Evolutionary conservation across 2,888 invertebrate genomes (phyloP).

Genomic region (Tromatobia lineatoria): DNA sequence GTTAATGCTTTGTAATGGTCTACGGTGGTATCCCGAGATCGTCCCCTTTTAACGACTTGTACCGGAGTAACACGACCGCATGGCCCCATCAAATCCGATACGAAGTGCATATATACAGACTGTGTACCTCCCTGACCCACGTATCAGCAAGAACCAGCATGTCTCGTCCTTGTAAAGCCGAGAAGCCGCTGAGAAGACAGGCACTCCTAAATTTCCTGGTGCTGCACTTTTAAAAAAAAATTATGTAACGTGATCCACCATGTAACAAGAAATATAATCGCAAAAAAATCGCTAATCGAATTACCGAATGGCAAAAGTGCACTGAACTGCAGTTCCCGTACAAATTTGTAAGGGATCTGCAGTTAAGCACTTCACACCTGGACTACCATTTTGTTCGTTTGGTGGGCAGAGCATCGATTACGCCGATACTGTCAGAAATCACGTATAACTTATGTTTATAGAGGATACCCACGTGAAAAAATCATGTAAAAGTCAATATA

Average conservation of each 20-base stretch:
- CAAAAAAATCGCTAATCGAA: conserved; percentile 54
- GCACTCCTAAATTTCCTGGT: conserved; percentile 37
- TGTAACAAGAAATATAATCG: conserved; percentile 18
- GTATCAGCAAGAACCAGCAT: conserved; percentile 35
- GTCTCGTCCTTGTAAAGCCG: conserved; percentile 50
- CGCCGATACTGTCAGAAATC: not conserved
- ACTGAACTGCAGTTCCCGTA: conserved; percentile 22
- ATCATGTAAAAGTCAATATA: no score
- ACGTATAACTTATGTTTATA: no score
- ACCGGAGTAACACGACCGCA: conserved; percentile 79
- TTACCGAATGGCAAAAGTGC: conserved; percentile 59
- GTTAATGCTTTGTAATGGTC: conserved; percentile 81
- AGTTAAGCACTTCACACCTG: conserved; percentile 14
- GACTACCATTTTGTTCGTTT: not conserved
- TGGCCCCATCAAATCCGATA: conserved; percentile 81
- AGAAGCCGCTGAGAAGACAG: conserved; percentile 57
- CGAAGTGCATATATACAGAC: conserved; percentile 54
- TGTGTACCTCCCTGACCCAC: conserved; percentile 51
- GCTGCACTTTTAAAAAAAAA: conserved; percentile 17
- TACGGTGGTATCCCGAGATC: conserved; percentile 74
- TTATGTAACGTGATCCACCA: conserved; percentile 21
- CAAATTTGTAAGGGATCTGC: not conserved
- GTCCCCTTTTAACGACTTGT: conserved; percentile 80
- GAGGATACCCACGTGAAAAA: no score
- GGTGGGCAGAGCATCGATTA: not conserved